A percentile compares a stretch with the other conserved stretches of the same genome.
phyloP scores from a whole-genome alignment of 2,888 invertebrate species.

The Eristalis intricaria region DNA sequence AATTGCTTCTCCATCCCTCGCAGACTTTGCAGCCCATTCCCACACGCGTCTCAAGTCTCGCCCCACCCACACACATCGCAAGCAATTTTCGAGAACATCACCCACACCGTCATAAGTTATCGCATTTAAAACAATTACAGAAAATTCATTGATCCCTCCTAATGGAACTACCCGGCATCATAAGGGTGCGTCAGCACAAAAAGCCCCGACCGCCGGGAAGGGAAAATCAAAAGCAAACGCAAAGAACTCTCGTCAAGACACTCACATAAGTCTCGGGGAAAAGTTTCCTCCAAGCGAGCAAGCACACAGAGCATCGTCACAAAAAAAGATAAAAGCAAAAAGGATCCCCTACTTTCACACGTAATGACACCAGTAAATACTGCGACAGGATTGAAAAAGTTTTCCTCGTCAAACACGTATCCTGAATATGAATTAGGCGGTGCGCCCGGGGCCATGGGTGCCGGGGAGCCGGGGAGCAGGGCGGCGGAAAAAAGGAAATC shows the following conservation, averaged over 20 bases:
- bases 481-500: constrained; percentile 28
- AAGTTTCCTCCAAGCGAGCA: constrained; percentile 11
- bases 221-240: constrained; percentile 13
- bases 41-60: background rate
- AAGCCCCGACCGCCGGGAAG: background rate
- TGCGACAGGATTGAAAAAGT: constrained; percentile 69
- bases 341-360: constrained; percentile 64
- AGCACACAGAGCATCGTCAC: background rate
- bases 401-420: constrained; percentile 69
- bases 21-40: background rate
- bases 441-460: background rate
- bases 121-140: constrained; percentile 66
- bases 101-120: constrained; percentile 48
- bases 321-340: constrained; percentile 53
- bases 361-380: constrained; percentile 71
- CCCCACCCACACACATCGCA: background rate
- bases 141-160: constrained; percentile 28
- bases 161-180: constrained; percentile 31
- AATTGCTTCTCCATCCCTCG: background rate
- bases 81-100: constrained; percentile 1
- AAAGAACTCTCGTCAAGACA: constrained; percentile 35
- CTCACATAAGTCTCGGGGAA: constrained; percentile 10
- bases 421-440: constrained; percentile 66
- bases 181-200: constrained; percentile 5
- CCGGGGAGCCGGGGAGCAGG: background rate